Conservation (phyloP, 53 echinoderm and acorn worm genomes). For the Apostichopus leukothele region DNA sequence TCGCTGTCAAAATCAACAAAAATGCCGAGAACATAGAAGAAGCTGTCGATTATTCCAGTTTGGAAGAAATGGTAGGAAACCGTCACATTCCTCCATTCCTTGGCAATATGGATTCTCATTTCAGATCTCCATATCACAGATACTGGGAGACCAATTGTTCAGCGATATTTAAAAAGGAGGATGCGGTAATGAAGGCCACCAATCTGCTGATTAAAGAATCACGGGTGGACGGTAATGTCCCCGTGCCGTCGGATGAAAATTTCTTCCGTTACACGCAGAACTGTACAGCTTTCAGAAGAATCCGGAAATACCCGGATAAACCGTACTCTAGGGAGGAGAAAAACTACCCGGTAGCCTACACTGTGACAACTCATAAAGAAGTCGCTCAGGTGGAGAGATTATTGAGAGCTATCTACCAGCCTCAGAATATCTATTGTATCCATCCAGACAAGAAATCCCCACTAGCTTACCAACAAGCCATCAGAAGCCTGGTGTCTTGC, state of each 20-base stretch:
- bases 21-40: not conserved
- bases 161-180: slow-evolving; percentile 55
- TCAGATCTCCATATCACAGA: slow-evolving; percentile 56
- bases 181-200: slow-evolving; percentile 51
- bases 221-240: slow-evolving; percentile 48
- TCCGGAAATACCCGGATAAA: slow-evolving; percentile 55
- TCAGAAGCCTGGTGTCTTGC: slow-evolving; percentile 71
- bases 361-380: slow-evolving; percentile 80
- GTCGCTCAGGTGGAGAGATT: slow-evolving; percentile 84
- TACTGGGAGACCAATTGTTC: slow-evolving; percentile 81
- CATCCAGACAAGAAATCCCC: slow-evolving; percentile 82
- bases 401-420: slow-evolving; percentile 82
- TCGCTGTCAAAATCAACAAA: not conserved
- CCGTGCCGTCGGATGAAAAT: slow-evolving; percentile 68
- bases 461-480: slow-evolving; percentile 59
- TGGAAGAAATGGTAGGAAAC: not conserved
- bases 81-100: slow-evolving; percentile 16
- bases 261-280: slow-evolving; percentile 65
- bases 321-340: slow-evolving; percentile 77
- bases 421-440: slow-evolving; percentile 92
- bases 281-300: slow-evolving; percentile 62
- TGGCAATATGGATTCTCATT: slow-evolving; percentile 26
- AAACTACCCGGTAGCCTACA: slow-evolving; percentile 78
- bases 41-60: not conserved
- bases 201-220: slow-evolving; percentile 49